phyloP scores from a whole-genome alignment of 1,140 invertebrate genomes.

The Eumaeus atala region DNA sequence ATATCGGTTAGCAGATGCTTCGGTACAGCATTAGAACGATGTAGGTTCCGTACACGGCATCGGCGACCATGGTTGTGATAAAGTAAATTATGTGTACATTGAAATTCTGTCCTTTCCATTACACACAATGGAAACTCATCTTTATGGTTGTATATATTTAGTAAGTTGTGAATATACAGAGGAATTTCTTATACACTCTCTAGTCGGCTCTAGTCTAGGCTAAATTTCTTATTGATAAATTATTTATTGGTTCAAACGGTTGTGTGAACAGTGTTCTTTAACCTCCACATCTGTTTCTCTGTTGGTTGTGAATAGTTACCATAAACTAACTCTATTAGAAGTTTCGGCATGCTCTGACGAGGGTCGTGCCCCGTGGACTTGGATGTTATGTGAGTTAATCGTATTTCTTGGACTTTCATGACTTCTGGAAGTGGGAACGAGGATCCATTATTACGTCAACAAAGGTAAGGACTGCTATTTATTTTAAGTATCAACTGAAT shows the following conservation, averaged over 20 bases:
- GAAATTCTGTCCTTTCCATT: no score
- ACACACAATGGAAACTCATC: no score
- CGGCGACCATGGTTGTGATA: constrained; percentile 30
- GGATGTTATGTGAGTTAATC: not conserved
- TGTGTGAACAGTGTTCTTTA: constrained; percentile 1
- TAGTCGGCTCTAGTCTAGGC: not conserved
- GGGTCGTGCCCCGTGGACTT: not conserved
- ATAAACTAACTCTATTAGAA: not conserved
- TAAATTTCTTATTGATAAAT: not conserved
- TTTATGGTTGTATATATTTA: no score
- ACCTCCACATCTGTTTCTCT: not conserved
- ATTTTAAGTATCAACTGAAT: not conserved
- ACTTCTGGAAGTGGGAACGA: constrained; percentile 5
- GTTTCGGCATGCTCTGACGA: not conserved
- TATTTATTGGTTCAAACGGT: constrained; percentile 4
- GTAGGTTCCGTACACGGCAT: constrained; percentile 11
- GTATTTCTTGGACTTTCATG: constrained; percentile 4
- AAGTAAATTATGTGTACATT: no score
- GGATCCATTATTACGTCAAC: not conserved
- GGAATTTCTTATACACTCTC: not conserved
- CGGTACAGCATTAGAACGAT: no score
- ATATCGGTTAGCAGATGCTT: constrained; percentile 29
- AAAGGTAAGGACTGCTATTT: not conserved
- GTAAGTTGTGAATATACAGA: no score
- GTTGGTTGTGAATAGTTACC: not conserved